These are phyloP conservation scores for Hylaeus volcanicus DNA, from an alignment of 1,140 invertebrate genomes.

Conservation along the genomic window DNA sequence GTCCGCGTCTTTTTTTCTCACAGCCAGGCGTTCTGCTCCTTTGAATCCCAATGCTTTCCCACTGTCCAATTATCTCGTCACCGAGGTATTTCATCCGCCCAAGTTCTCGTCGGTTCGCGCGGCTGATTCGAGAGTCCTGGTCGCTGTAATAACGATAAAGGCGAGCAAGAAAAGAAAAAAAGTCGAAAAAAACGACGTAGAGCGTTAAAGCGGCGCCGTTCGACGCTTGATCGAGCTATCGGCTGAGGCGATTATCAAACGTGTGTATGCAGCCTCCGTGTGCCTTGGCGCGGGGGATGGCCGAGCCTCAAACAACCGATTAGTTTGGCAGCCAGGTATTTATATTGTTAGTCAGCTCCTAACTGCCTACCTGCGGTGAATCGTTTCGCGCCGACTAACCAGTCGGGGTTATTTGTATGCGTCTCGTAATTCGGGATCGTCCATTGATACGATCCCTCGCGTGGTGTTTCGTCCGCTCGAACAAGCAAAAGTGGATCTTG, in stretches of 20 bases:
- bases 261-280: background rate
- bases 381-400: slow-evolving; percentile 23
- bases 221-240: slow-evolving; percentile 14
- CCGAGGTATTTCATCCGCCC: background rate
- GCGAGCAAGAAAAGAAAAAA: slow-evolving; percentile 20
- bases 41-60: background rate
- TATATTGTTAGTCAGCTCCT: slow-evolving; percentile 34
- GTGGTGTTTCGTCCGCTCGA: background rate
- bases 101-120: slow-evolving; percentile 25
- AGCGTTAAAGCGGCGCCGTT: background rate
- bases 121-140: slow-evolving; percentile 11
- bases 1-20: slow-evolving; percentile 1
- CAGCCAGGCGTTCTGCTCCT: slow-evolving; percentile 19
- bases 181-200: background rate
- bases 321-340: slow-evolving; percentile 29
- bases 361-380: slow-evolving; percentile 23
- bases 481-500: background rate
- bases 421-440: slow-evolving; percentile 25
- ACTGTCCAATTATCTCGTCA: slow-evolving; percentile 50
- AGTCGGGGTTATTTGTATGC: slow-evolving; percentile 23
- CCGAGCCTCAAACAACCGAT: slow-evolving; percentile 13
- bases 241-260: slow-evolving; percentile 29
- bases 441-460: slow-evolving; percentile 16
- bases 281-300: background rate
- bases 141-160: slow-evolving; percentile 41